Evolutionary conservation across 2,113 vertebrate genomes (phyloP).

Genomic region (Petromus typicus): DNA sequence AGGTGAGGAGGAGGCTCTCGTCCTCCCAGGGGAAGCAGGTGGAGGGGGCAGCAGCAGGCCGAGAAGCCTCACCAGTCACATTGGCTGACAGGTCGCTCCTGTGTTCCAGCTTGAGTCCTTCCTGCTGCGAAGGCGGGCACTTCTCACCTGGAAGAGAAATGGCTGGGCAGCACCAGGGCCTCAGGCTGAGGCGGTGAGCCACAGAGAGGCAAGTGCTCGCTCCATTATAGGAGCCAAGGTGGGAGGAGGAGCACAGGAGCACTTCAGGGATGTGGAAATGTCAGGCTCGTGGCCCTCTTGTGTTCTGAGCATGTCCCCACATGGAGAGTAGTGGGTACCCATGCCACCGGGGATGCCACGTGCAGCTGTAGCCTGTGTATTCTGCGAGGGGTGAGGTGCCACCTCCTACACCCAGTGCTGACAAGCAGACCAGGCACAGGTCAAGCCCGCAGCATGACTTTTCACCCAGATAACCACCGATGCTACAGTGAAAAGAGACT

Average conservation of each 20-base stretch:
- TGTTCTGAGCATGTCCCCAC: neutral
- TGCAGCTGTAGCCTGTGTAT: neutral
- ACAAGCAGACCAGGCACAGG: conserved; percentile 28
- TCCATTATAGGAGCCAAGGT: neutral
- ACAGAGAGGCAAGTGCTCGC: neutral
- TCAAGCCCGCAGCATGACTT: neutral
- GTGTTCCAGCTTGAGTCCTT: conserved; percentile 83
- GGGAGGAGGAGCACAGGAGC: neutral
- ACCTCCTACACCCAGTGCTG: neutral
- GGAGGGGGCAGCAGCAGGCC: neutral
- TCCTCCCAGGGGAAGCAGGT: neutral
- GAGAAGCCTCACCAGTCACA: conserved; percentile 82
- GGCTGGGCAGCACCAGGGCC: neutral
- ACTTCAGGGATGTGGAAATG: neutral
- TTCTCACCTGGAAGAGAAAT: conserved; percentile 77
- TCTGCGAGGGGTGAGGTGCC: neutral
- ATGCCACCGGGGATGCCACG: neutral
- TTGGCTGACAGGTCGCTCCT: conserved; percentile 81
- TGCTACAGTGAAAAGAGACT: neutral
- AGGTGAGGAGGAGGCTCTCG: neutral
- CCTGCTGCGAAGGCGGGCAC: conserved; percentile 84
- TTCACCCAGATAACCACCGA: conserved; percentile 31
- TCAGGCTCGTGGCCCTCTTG: no score
- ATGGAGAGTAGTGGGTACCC: neutral
- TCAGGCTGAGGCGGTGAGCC: neutral